A percentile compares a stretch with the other conserved stretches of the same genome.
These are phyloP conservation scores for Chloromyia formosa DNA, from an alignment of 2,888 invertebrate genomes.

Conservation along the genomic window DNA sequence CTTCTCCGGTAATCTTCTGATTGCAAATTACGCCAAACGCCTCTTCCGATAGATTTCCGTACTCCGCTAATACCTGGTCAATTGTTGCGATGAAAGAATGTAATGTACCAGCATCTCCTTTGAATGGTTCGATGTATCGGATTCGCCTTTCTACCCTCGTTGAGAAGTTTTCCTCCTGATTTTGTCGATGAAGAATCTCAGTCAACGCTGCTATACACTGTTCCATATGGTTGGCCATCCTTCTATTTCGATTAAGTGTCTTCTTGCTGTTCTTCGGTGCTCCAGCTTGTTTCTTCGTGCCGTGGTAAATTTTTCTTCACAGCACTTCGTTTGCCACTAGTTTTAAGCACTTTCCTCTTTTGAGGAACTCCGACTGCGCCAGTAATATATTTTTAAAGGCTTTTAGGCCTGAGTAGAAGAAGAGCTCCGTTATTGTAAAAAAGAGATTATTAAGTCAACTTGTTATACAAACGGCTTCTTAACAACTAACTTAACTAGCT, in stretches of 20 bases:
- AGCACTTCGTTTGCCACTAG: conserved; percentile 4
- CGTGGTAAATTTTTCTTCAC: conserved; percentile 21
- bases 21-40: neutral
- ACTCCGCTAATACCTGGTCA: conserved; percentile 8
- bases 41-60: conserved; percentile 1
- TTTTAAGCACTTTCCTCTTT: neutral
- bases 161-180: conserved; percentile 2
- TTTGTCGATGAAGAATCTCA: conserved; percentile 12
- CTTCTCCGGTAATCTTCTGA: conserved; percentile 11
- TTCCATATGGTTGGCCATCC: conserved; percentile 20
- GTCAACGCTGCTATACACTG: conserved; percentile 13
- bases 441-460: too few relatives aligned
- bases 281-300: conserved; percentile 8
- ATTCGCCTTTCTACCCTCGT: conserved; percentile 11
- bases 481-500: too few relatives aligned
- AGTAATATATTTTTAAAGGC: too few relatives aligned
- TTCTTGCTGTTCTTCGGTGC: too few relatives aligned
- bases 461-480: too few relatives aligned
- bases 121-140: conserved; percentile 4
- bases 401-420: too few relatives aligned
- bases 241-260: neutral
- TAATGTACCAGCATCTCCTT: conserved; percentile 17
- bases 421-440: too few relatives aligned
- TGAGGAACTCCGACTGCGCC: conserved; percentile 23
- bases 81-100: conserved; percentile 19